phyloP scores from a whole-genome alignment of 2,888 invertebrate species.

The Eupeodes luniger region DNA sequence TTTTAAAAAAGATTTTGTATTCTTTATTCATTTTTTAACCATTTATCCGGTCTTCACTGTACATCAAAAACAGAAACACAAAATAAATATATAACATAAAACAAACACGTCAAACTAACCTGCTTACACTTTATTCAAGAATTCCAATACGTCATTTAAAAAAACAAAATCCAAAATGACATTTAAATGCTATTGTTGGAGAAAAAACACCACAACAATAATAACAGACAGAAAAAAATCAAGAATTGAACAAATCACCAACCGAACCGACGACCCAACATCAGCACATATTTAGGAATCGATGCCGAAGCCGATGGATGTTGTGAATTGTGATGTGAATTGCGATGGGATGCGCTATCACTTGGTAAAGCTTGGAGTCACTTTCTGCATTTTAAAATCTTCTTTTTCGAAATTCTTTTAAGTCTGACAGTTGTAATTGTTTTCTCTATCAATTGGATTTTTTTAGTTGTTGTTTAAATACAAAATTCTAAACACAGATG shows the following conservation, averaged over 20 bases:
- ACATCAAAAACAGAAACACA: background rate
- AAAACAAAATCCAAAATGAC: conserved; percentile 30
- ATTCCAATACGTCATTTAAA: background rate
- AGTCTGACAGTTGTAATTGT: background rate
- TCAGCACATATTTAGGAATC: conserved; percentile 18
- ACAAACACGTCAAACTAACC: background rate
- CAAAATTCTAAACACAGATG: conserved; percentile 57
- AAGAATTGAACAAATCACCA: conserved; percentile 29
- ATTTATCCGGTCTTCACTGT: conserved; percentile 34
- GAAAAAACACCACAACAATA: background rate
- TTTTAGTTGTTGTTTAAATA: conserved; percentile 27
- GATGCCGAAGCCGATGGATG: background rate
- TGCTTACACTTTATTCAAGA: conserved; percentile 1
- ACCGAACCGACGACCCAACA: conserved; percentile 13
- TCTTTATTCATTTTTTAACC: background rate
- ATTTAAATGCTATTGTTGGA: conserved; percentile 12
- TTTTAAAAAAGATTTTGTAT: conserved; percentile 8
- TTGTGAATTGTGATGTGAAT: conserved; percentile 36
- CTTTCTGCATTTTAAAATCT: conserved; percentile 65
- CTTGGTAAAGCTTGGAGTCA: conserved; percentile 50
- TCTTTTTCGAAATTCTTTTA: conserved; percentile 24
- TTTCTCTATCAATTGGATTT: conserved; percentile 51
- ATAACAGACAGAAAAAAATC: conserved; percentile 5
- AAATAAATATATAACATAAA: background rate
- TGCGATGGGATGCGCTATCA: conserved; percentile 53